phyloP scores from a whole-genome alignment of 2,113 vertebrate species.

The Terrapene triunguis region DNA sequence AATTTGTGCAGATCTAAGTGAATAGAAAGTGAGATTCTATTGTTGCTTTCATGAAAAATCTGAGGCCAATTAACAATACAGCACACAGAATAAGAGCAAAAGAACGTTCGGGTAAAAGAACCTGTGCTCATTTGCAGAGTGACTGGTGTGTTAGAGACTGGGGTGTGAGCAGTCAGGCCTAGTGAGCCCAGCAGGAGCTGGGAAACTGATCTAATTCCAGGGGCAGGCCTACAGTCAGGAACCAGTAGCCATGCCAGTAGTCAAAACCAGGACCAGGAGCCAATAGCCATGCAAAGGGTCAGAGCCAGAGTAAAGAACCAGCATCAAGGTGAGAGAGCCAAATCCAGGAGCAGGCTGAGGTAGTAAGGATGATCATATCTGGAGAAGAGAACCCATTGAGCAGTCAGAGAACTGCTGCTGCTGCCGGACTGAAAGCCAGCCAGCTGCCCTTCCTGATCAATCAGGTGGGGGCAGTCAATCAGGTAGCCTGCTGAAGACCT shows the following conservation, averaged over 20 bases:
- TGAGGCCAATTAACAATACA: neutral
- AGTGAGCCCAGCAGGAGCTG: neutral
- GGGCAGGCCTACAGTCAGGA: neutral
- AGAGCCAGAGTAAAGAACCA: neutral
- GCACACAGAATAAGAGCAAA: neutral
- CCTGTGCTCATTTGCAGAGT: neutral
- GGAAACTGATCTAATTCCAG: neutral
- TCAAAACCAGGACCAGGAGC: neutral
- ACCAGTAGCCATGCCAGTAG: neutral
- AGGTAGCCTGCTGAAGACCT: neutral
- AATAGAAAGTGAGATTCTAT: neutral
- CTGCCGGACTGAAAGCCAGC: neutral
- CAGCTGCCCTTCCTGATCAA: neutral
- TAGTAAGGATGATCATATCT: neutral
- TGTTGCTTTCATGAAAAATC: neutral
- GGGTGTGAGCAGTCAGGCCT: neutral
- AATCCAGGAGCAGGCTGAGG: neutral
- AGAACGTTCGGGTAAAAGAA: fast-evolving
- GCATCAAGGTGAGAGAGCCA: neutral
- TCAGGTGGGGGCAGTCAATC: neutral
- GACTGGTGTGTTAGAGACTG: neutral
- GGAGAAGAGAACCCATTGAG: neutral
- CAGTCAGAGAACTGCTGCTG: neutral
- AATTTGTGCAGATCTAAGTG: neutral
- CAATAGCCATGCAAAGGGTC: neutral